A percentile compares a stretch with the other conserved stretches of the same genome.
phyloP scores from a whole-genome alignment of 2,797 vertebrate genomes.

The Alca torda region DNA sequence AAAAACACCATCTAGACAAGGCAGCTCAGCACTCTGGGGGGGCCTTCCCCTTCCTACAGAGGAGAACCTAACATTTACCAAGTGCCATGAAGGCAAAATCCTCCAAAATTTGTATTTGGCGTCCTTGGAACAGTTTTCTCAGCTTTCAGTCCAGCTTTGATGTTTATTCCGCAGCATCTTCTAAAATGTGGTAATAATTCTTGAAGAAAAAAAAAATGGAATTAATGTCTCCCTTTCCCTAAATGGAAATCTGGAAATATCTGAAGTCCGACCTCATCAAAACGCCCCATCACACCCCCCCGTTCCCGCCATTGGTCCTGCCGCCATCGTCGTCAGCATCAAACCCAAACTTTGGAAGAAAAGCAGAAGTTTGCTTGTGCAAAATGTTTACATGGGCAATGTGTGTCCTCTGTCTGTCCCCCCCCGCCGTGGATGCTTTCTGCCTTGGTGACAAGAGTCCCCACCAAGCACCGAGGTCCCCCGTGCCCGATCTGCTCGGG shows the following conservation, averaged over 20 bases:
- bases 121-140: not conserved
- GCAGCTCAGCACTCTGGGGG: not conserved
- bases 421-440: no score
- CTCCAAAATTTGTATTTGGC: no score
- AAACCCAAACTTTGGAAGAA: not conserved
- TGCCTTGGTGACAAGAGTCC: not conserved
- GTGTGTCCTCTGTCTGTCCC: no score
- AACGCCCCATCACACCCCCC: not conserved
- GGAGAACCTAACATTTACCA: not conserved
- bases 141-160: not conserved
- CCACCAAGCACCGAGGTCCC: no score
- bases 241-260: not conserved
- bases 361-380: fast-evolving
- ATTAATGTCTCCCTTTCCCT: not conserved
- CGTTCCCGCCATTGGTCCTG: fast-evolving
- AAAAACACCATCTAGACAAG: not conserved
- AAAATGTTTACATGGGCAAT: fast-evolving
- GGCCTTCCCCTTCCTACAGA: not conserved
- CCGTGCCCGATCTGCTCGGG: no score
- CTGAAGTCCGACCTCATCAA: not conserved
- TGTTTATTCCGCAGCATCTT: fast-evolving
- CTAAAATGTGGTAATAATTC: not conserved
- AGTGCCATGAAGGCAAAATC: not conserved
- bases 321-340: fast-evolving
- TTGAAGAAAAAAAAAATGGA: not conserved